Evolutionary conservation across 1,140 invertebrate species (phyloP), one percentile per base, ranked within the genome.

Genomic region (Potamilus streckersoni): DNA sequence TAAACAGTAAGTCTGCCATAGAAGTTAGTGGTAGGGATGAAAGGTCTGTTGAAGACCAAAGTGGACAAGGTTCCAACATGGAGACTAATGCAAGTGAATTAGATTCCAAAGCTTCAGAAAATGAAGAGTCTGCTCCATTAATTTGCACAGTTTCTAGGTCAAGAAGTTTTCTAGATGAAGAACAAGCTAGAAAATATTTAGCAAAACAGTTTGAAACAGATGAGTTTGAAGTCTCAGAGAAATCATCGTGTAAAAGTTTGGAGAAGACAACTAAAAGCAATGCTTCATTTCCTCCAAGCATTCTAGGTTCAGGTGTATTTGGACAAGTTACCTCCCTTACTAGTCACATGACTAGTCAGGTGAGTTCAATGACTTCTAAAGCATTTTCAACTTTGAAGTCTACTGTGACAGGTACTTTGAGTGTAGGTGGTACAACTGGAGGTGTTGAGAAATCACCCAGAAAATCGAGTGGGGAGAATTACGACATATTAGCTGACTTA

Each of bases 241-340:
- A 49, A 6, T 58, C 17, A 19, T 20, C n/a, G 55, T 2, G 56
- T 55, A 49, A 71, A 14, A 12, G 17, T 38, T 68, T 62, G 6
- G n/a, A 57, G 2, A 55, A 38, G 27, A 15, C 49, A 23, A 49
- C 16, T 61, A 63, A 71, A 14, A 58, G 58, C 12, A 14, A 55
- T n/a, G 49, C 60, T 66, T 5, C 38, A 13, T 27, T 63, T 19
- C 56, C 59, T 61, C 23, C 67, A 2, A 73, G 59, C 74, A n/a
- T 27, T 76, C n/a, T 72, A 75, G 16, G 61, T 74, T 59, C 20
- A 70, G 27, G 69, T 17, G 59, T 58, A 13, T 59, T 60, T 20
- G 59, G 59, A 89, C 20, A 89, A 89, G 76, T 91, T 91, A 38
- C 92, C 92, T 55, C 93, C 94, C 85, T 92, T 92, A 23, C 93